These are phyloP conservation scores for Morone saxatilis DNA, from an alignment of 2,113 vertebrate species.

Conservation along the genomic window DNA sequence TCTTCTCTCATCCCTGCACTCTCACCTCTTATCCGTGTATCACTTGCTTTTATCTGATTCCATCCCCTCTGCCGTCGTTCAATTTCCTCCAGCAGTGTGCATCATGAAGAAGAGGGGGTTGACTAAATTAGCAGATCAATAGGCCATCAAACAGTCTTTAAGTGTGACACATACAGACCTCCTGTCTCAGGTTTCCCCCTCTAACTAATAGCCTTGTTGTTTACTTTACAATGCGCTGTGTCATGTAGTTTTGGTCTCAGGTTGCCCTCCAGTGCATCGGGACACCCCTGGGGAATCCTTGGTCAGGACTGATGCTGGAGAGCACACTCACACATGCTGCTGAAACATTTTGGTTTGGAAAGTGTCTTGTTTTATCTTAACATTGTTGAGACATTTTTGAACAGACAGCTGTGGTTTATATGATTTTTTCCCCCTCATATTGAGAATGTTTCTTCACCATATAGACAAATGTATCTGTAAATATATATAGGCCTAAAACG, in stretches of 20 bases:
- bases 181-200: slow-evolving; percentile 85
- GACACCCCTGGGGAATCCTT: slow-evolving; percentile 79
- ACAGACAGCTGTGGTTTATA: background rate
- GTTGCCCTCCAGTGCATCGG: slow-evolving; percentile 77
- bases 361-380: slow-evolving; percentile 11
- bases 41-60: slow-evolving; percentile 66
- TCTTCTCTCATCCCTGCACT: slow-evolving; percentile 28
- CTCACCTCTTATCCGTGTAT: slow-evolving; percentile 49
- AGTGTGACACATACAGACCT: slow-evolving; percentile 80
- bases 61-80: slow-evolving; percentile 72
- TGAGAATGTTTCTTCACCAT: background rate
- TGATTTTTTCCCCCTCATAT: background rate
- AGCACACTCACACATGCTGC: background rate
- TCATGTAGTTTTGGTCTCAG: slow-evolving; percentile 85
- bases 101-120: slow-evolving; percentile 71
- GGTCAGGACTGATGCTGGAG: background rate
- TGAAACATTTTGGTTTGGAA: background rate
- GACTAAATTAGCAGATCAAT: slow-evolving; percentile 90
- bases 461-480: background rate
- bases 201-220: slow-evolving; percentile 91
- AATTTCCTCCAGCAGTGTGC: slow-evolving; percentile 85
- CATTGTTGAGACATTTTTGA: background rate
- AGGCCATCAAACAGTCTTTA: slow-evolving; percentile 85
- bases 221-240: slow-evolving; percentile 88
- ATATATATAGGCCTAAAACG: background rate